Evolutionary conservation across 2,113 vertebrate genomes (phyloP), one percentile per base, ranked within the genome.

Genomic region (Chrysochloris asiatica): DNA sequence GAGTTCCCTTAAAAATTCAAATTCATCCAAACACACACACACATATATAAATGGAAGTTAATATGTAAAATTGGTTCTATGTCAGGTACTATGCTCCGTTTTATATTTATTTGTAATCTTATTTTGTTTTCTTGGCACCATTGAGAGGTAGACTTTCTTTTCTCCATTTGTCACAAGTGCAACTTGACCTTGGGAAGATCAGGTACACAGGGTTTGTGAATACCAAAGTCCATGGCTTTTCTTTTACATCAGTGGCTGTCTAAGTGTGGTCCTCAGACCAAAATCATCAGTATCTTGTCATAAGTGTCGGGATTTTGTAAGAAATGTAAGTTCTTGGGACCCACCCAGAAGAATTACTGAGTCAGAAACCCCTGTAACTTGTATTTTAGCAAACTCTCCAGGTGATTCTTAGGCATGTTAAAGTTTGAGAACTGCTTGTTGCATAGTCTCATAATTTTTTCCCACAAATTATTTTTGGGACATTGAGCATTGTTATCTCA

Each of bases 371-470:
- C 38, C 13, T 78, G 11, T 86, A 90, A 79, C 22, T 38, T 83
- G 5, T 54, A 2, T 83, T 41, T 78, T 47, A 52, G 43, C 38
- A 83, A 63, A 50, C 38, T 52, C 28, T 87, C 16, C 54, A 28
- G 56, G 61, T 91, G 73, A 82, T 90, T 79, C 71, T 88, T 50
- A 73, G 88, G 21, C 14, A 71, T 86, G 65, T 38, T 86, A 75
- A 72, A 73, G 36, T 88, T 73, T 85, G 75, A 61, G 65, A 93
- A 48, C 41, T 88, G 24, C 22, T 83, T 43, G 28, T 78, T 82
- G 17, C 45, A 52, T 83, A 83, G 36, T 83, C 16, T 47, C n/a
- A n/a, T n/a, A n/a, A n/a, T n/a, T n/a, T n/a, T n/a, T n/a, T n/a
- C 54, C 54, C 24, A 87, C 33, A 75, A 83, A 91, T 38, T 10